These are phyloP conservation scores for Mactra quadrangularis DNA, from an alignment of 1,140 invertebrate species.

Conservation along the genomic window DNA sequence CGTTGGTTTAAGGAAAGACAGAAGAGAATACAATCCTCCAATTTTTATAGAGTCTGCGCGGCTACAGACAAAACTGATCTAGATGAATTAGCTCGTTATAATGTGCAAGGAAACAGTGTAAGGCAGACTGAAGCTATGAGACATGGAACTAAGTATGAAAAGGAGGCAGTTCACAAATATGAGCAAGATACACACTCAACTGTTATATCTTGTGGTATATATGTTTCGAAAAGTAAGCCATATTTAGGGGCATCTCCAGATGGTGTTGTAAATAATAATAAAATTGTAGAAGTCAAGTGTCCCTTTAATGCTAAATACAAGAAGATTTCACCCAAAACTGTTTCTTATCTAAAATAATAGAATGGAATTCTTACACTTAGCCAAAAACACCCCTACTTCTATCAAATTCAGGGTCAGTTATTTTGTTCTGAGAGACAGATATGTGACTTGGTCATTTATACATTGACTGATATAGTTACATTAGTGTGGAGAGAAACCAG, in stretches of 20 bases:
- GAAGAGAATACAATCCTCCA: not conserved
- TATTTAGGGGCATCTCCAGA: slow-evolving; percentile 36
- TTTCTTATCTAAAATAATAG: slow-evolving; percentile 21
- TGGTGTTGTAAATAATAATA: slow-evolving; percentile 13
- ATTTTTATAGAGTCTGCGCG: not conserved
- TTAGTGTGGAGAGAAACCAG: slow-evolving; percentile 47
- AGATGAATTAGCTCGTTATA: not conserved
- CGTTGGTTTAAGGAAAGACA: not conserved
- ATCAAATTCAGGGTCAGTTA: slow-evolving; percentile 68
- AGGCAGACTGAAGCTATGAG: slow-evolving; percentile 11
- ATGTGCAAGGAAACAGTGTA: not conserved
- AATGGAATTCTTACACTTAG: slow-evolving; percentile 23
- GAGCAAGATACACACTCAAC: not conserved
- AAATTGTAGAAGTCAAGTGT: slow-evolving; percentile 32
- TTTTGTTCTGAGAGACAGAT: slow-evolving; percentile 44
- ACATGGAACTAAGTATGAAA: slow-evolving; percentile 15
- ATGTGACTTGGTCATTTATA: slow-evolving; percentile 63
- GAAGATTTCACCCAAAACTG: slow-evolving; percentile 7
- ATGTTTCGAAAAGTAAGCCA: slow-evolving; percentile 13
- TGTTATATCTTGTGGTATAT: slow-evolving; percentile 9
- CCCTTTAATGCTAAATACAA: slow-evolving; percentile 32
- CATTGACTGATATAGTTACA: slow-evolving; percentile 56
- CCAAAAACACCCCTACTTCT: slow-evolving; percentile 62
- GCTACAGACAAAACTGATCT: slow-evolving; percentile 12
- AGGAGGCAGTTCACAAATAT: slow-evolving; percentile 40